Conservation (phyloP, 2,113 vertebrate species). For the Cavia porcellus region DNA sequence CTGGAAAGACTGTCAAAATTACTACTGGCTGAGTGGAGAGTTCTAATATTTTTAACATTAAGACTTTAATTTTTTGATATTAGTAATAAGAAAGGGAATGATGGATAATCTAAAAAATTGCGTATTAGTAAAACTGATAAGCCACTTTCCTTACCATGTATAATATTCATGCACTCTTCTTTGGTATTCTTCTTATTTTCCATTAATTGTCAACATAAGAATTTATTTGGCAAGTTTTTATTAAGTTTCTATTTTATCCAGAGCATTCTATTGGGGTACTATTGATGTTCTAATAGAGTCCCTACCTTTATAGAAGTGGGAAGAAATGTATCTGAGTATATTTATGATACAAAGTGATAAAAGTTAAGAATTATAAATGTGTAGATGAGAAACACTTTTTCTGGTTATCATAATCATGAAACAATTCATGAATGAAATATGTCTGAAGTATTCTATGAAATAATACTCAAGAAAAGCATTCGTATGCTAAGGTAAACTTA, state of each 20-base stretch:
- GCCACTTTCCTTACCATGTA: background rate
- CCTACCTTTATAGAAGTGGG: background rate
- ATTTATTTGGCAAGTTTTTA: slow-evolving; percentile 42
- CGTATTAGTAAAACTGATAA: background rate
- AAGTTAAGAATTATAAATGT: background rate
- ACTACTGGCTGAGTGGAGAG: background rate
- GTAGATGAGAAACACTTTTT: background rate
- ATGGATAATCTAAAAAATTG: background rate
- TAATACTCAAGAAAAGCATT: slow-evolving; percentile 38
- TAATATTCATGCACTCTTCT: background rate
- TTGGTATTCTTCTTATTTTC: slow-evolving; percentile 30
- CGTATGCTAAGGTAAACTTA: background rate
- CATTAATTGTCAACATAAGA: background rate
- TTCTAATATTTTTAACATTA: slow-evolving; percentile 17
- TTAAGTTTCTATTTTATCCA: background rate
- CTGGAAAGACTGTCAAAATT: slow-evolving; percentile 27
- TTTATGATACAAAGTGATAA: background rate
- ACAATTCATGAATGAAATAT: background rate
- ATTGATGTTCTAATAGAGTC: background rate
- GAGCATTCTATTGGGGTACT: background rate
- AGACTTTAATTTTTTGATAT: slow-evolving; percentile 27
- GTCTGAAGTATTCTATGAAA: background rate
- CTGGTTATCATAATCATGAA: background rate
- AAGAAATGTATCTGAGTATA: background rate
- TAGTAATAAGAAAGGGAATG: background rate